Percentiles rank a stretch among this genome's conserved stretches.
Evolutionary conservation across 1,140 invertebrate species (phyloP).

Genomic region (Pentalonia nigronervosa): DNA sequence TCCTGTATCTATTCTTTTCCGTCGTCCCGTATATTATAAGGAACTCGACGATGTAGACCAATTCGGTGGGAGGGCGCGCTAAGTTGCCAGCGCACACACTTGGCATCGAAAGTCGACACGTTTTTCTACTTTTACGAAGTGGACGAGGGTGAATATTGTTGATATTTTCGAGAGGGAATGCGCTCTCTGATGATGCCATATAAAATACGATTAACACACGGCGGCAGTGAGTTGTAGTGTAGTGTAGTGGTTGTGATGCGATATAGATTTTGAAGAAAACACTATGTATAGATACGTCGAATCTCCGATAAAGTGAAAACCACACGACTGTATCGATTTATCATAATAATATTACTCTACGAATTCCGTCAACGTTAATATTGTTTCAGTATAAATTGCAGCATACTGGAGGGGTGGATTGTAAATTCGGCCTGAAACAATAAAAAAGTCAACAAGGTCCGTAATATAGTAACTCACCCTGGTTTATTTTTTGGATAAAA

Average conservation of each 20-base stretch:
- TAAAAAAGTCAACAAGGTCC: no score
- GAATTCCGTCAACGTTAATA: neutral
- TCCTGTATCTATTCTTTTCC: neutral
- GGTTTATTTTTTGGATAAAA: no score
- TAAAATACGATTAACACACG: neutral
- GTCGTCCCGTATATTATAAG: neutral
- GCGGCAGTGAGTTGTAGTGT: no score
- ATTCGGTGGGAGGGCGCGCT: neutral
- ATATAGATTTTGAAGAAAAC: neutral
- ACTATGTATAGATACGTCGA: no score
- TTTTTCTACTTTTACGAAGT: constrained; percentile 47
- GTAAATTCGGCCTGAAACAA: no score
- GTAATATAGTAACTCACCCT: no score
- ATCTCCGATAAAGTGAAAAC: neutral
- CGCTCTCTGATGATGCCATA: neutral
- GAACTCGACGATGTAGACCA: neutral
- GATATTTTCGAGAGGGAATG: neutral
- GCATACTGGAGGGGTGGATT: no score
- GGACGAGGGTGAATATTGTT: neutral
- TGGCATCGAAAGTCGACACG: constrained; percentile 26
- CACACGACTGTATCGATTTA: neutral
- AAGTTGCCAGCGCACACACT: neutral
- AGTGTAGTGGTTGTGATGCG: neutral
- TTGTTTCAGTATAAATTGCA: neutral
- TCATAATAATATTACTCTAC: neutral